These are phyloP conservation scores for Epinephelus cyanopodus DNA, from an alignment of 2,113 vertebrate species.

Conservation along the genomic window DNA sequence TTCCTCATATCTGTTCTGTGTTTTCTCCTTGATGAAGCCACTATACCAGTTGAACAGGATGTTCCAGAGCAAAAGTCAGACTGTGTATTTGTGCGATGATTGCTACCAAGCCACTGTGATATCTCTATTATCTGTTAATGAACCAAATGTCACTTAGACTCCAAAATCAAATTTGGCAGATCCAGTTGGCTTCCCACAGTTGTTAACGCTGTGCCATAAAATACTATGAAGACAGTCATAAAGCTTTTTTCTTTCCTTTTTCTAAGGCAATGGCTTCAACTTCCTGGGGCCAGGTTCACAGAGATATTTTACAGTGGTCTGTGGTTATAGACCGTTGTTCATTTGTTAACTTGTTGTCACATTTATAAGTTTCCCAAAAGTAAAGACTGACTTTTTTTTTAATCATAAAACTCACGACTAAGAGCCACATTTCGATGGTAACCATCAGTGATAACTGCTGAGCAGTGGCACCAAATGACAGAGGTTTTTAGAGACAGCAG, in stretches of 20 bases:
- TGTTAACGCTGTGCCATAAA: background rate
- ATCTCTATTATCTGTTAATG: background rate
- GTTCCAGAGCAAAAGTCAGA: background rate
- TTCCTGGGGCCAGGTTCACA: too few relatives aligned
- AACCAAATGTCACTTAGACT: background rate
- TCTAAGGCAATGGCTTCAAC: too few relatives aligned
- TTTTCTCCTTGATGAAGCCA: background rate
- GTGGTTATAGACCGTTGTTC: too few relatives aligned
- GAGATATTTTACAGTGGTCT: too few relatives aligned
- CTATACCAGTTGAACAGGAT: background rate
- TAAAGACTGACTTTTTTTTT: too few relatives aligned
- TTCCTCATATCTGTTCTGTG: background rate
- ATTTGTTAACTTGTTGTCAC: too few relatives aligned
- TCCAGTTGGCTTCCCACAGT: background rate
- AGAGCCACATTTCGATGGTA: background rate
- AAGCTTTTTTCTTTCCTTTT: too few relatives aligned
- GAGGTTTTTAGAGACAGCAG: background rate
- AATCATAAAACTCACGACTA: too few relatives aligned
- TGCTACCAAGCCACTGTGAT: background rate
- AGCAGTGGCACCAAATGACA: background rate
- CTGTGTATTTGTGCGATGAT: background rate
- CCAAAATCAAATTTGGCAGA: background rate
- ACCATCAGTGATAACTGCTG: background rate
- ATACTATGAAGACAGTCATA: background rate
- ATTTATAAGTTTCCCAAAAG: too few relatives aligned